Percentiles rank a stretch among this genome's conserved stretches.
Evolutionary conservation across 2,888 invertebrate genomes (phyloP).

Genomic region (Nudaria mundana): DNA sequence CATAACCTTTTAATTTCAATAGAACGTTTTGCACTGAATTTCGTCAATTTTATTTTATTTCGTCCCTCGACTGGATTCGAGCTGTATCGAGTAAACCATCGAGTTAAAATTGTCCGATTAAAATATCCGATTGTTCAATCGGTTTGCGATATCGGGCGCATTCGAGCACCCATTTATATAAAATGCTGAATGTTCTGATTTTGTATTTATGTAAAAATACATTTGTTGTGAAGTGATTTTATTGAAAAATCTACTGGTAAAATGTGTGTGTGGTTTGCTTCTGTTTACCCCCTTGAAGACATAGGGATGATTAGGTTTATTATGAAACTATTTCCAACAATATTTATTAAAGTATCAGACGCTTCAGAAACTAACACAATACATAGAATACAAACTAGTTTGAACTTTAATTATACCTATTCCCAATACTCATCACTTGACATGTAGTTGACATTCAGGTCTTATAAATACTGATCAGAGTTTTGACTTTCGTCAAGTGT

Average conservation of each 20-base stretch:
- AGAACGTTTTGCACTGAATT: slow-evolving; percentile 18
- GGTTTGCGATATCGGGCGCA: slow-evolving; percentile 28
- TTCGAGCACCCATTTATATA: slow-evolving; percentile 14
- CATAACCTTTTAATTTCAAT: slow-evolving; percentile 20
- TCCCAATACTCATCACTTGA: slow-evolving; percentile 6
- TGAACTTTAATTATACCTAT: slow-evolving; percentile 14
- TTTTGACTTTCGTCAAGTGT: too few relatives aligned
- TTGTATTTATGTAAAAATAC: slow-evolving; percentile 9
- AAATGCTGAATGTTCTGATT: slow-evolving; percentile 12
- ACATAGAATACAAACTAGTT: slow-evolving; percentile 6
- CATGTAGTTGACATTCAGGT: slow-evolving; percentile 2
- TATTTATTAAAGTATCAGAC: too few relatives aligned
- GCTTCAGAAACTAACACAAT: too few relatives aligned
- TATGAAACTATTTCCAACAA: too few relatives aligned
- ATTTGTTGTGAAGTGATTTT: slow-evolving; percentile 4
- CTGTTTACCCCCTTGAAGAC: too few relatives aligned
- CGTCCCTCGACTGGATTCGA: slow-evolving; percentile 16
- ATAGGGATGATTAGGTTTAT: too few relatives aligned
- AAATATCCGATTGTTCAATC: slow-evolving; percentile 40
- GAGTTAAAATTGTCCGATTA: slow-evolving; percentile 30
- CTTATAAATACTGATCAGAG: slow-evolving; percentile 10
- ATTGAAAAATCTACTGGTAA: too few relatives aligned
- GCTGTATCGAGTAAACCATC: slow-evolving; percentile 23
- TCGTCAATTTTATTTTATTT: slow-evolving; percentile 23
- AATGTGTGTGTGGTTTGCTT: too few relatives aligned